These are phyloP conservation scores for Bibio marci DNA, from an alignment of 2,888 invertebrate species.

Conservation along the genomic window DNA sequence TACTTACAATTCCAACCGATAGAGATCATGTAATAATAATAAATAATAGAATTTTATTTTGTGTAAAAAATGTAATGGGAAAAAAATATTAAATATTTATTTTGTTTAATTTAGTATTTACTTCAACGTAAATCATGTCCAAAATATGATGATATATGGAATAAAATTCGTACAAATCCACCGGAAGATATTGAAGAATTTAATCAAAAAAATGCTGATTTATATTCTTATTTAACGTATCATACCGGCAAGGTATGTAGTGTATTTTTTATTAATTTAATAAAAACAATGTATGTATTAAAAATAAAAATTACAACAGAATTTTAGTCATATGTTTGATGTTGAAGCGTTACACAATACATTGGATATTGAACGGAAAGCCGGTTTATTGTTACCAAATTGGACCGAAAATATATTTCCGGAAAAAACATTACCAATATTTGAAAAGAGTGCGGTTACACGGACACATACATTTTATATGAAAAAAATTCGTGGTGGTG, in stretches of 20 bases:
- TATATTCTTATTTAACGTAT: conserved; percentile 43
- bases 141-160: conserved; percentile 33
- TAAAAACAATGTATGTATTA: background rate
- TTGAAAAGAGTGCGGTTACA: conserved; percentile 48
- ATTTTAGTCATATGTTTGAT: conserved; percentile 39
- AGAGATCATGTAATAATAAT: conserved; percentile 48
- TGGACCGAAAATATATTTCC: conserved; percentile 59
- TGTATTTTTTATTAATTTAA: background rate
- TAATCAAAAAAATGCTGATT: conserved; percentile 36
- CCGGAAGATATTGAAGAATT: conserved; percentile 32
- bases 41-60: background rate
- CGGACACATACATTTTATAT: conserved; percentile 52
- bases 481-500: conserved; percentile 55
- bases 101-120: conserved; percentile 16
- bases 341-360: conserved; percentile 58
- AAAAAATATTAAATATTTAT: background rate
- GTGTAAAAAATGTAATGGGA: background rate
- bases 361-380: conserved; percentile 45
- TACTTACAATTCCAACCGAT: conserved; percentile 53
- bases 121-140: conserved; percentile 36
- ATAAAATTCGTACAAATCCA: conserved; percentile 33
- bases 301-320: conserved; percentile 15
- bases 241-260: conserved; percentile 32
- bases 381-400: conserved; percentile 49
- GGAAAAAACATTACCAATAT: conserved; percentile 43